phyloP scores from a whole-genome alignment of 2,888 invertebrate genomes.

The Homarus gammarus region DNA sequence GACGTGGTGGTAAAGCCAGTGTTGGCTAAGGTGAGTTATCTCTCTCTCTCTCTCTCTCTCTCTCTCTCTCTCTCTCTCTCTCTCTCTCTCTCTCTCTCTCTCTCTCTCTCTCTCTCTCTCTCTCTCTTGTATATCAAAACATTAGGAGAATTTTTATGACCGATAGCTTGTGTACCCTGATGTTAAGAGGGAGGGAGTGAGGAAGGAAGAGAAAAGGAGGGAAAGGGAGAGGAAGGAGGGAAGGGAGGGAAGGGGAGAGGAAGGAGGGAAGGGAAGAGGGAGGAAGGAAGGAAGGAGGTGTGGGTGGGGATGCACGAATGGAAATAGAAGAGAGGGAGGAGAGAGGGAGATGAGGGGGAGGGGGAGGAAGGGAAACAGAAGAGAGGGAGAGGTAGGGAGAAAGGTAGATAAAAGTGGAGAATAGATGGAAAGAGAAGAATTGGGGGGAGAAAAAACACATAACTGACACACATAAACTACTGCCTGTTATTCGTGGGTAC shows the following conservation, averaged over 20 bases:
- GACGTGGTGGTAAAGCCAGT: conserved; percentile 23
- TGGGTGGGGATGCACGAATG: too few relatives aligned
- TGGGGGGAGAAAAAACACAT: too few relatives aligned
- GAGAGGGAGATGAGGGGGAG: too few relatives aligned
- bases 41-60: not conserved
- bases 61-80: not conserved
- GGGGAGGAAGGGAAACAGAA: too few relatives aligned
- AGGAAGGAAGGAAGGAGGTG: not conserved
- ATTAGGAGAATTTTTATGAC: too few relatives aligned
- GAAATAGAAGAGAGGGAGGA: too few relatives aligned
- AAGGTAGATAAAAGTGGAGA: too few relatives aligned
- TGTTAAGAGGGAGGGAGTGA: not conserved
- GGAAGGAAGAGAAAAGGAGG: not conserved
- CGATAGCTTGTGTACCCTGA: too few relatives aligned
- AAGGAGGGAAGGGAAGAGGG: not conserved
- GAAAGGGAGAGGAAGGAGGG: not conserved
- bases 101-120: conserved; percentile 1
- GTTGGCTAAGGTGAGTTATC: conserved; percentile 2
- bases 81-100: conserved; percentile 8
- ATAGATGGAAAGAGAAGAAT: too few relatives aligned
- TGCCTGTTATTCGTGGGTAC: too few relatives aligned
- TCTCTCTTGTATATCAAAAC: too few relatives aligned
- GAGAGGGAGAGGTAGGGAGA: not conserved
- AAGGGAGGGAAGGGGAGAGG: not conserved
- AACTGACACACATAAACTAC: too few relatives aligned